Evolutionary conservation across 2,113 vertebrate genomes (phyloP).

Genomic region (Balaeniceps rex): DNA sequence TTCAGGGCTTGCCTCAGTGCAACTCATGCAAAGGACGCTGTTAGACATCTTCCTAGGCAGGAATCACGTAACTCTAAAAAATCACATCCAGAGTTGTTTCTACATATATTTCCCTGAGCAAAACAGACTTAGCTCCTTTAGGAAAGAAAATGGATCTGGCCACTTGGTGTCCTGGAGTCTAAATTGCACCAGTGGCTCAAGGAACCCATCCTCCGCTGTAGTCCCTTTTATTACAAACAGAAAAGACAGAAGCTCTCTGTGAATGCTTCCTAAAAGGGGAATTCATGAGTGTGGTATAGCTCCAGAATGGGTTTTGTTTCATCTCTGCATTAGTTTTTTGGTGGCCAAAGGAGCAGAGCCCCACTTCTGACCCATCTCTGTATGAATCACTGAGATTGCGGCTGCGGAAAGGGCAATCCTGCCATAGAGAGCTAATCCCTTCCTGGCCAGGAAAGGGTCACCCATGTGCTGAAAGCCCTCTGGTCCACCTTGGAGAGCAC

Average conservation of each 20-base stretch:
- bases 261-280: neutral
- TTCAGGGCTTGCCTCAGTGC: neutral
- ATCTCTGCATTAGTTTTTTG: neutral
- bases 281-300: neutral
- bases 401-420: neutral
- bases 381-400: rapidly evolving
- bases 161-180: neutral
- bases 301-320: neutral
- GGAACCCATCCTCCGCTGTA: neutral
- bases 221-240: neutral
- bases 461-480: neutral
- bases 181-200: neutral
- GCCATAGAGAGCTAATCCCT: neutral
- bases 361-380: neutral
- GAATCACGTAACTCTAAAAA: neutral
- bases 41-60: neutral
- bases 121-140: neutral
- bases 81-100: neutral
- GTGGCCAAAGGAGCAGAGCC: neutral
- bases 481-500: neutral
- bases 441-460: neutral
- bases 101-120: neutral
- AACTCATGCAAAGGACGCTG: neutral
- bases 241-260: neutral
- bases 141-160: neutral